These are phyloP conservation scores for Osmoderma eremita DNA, from an alignment of 2,888 invertebrate genomes.

Conservation along the genomic window DNA sequence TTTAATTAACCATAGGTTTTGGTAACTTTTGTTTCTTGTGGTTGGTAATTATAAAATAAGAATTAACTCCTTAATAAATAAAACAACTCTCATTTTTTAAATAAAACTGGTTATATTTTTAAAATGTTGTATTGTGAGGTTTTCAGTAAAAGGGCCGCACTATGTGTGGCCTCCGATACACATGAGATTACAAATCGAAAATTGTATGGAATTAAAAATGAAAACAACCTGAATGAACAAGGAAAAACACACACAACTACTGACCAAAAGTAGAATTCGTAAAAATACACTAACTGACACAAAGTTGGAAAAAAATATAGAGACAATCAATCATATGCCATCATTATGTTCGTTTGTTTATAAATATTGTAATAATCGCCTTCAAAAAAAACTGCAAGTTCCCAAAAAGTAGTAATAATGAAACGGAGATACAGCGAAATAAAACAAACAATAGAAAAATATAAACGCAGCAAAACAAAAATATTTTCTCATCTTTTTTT, in stretches of 20 bases:
- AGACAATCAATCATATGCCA: slow-evolving; percentile 20
- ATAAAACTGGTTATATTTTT: slow-evolving; percentile 56
- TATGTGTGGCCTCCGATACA: slow-evolving; percentile 53
- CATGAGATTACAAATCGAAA: slow-evolving; percentile 55
- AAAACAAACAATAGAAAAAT: slow-evolving; percentile 10
- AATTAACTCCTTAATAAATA: slow-evolving; percentile 17
- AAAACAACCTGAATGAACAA: slow-evolving; percentile 56
- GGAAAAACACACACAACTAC: slow-evolving; percentile 62
- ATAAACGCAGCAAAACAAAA: slow-evolving; percentile 12
- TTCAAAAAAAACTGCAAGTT: slow-evolving; percentile 56
- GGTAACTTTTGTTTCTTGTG: no score
- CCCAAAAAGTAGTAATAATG: slow-evolving; percentile 43
- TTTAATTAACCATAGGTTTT: no score
- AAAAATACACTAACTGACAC: slow-evolving; percentile 61
- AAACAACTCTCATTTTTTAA: slow-evolving; percentile 42
- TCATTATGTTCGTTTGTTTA: slow-evolving; percentile 24
- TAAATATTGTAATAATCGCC: slow-evolving; percentile 46
- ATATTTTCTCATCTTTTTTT: slow-evolving; percentile 21
- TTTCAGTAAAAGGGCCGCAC: slow-evolving; percentile 54
- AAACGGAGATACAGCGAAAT: background rate
- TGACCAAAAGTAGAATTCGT: slow-evolving; percentile 58
- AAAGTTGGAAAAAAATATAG: slow-evolving; percentile 46
- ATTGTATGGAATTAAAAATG: slow-evolving; percentile 51
- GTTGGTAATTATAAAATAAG: background rate
- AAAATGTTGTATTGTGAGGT: slow-evolving; percentile 62